Evolutionary conservation across 2,888 invertebrate species (phyloP).

Genomic region (Trissonchulus sp.): DNA sequence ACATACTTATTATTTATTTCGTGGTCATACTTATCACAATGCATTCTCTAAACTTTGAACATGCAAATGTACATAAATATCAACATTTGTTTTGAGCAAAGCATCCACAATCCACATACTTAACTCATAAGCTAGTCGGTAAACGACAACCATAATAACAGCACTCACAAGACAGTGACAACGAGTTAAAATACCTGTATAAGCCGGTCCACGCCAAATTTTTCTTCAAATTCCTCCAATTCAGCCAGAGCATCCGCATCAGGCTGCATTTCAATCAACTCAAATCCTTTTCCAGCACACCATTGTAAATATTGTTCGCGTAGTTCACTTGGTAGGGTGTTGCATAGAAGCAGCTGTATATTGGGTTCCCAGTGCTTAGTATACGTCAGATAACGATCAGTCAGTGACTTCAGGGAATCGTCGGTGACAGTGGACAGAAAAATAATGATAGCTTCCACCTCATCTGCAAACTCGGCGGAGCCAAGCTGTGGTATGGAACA

Average conservation of each 20-base stretch:
- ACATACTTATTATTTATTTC: too few relatives aligned
- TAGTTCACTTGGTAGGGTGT: neutral
- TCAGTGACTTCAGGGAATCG: neutral
- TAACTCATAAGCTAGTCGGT: too few relatives aligned
- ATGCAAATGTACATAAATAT: too few relatives aligned
- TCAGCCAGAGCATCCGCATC: constrained; percentile 55
- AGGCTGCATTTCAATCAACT: constrained; percentile 64
- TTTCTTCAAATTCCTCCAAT: constrained; percentile 61
- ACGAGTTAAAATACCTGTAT: constrained; percentile 64
- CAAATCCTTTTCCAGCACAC: constrained; percentile 66
- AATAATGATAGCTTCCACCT: constrained; percentile 14
- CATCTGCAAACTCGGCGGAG: neutral
- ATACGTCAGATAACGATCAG: neutral
- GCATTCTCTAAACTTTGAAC: too few relatives aligned
- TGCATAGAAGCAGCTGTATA: neutral
- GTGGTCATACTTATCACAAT: too few relatives aligned
- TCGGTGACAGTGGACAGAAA: neutral
- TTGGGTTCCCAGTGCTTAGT: constrained; percentile 18
- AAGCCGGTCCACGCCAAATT: constrained; percentile 64
- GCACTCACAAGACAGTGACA: too few relatives aligned
- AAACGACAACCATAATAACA: too few relatives aligned
- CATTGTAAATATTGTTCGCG: constrained; percentile 55
- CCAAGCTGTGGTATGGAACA: neutral
- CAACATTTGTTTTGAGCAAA: too few relatives aligned
- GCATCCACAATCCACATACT: too few relatives aligned